Conservation (phyloP, 2,888 invertebrate species). For the Nomada goodeniana region DNA sequence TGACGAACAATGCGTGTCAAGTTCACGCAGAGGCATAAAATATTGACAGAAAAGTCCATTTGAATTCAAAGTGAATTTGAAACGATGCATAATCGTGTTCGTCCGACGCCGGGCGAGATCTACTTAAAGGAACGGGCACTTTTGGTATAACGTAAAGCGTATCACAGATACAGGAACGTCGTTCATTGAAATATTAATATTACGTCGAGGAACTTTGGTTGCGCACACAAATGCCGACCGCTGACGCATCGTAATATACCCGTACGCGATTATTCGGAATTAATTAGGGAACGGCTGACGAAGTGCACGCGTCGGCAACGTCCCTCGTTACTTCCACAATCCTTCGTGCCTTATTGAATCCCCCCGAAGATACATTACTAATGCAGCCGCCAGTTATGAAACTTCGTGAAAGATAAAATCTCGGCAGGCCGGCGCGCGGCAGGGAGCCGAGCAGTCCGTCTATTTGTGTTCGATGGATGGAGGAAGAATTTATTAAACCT, state of each 20-base stretch:
- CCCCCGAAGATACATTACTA: constrained; percentile 50
- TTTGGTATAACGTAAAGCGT: not conserved
- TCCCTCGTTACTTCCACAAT: constrained; percentile 46
- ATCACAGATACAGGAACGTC: not conserved
- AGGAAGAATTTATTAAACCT: constrained; percentile 50
- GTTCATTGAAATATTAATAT: not conserved
- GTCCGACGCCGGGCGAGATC: not conserved
- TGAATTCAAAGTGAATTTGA: too few relatives aligned
- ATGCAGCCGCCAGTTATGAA: constrained; percentile 55
- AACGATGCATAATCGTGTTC: not conserved
- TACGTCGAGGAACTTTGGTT: not conserved
- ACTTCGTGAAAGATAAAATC: constrained; percentile 54
- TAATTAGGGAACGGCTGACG: constrained; percentile 56
- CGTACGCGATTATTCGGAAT: constrained; percentile 48
- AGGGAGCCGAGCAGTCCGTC: constrained; percentile 16
- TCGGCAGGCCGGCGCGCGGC: constrained; percentile 2
- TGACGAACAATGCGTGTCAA: too few relatives aligned
- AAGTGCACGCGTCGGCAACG: constrained; percentile 49
- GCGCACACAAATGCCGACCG: constrained; percentile 38
- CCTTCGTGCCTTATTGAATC: constrained; percentile 53
- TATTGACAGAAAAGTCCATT: too few relatives aligned
- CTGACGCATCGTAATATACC: constrained; percentile 45
- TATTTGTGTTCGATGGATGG: not conserved
- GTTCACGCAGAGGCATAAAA: too few relatives aligned
- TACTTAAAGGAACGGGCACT: not conserved